Conservation (phyloP, 2,888 invertebrate genomes). For the Taenaris catops region DNA sequence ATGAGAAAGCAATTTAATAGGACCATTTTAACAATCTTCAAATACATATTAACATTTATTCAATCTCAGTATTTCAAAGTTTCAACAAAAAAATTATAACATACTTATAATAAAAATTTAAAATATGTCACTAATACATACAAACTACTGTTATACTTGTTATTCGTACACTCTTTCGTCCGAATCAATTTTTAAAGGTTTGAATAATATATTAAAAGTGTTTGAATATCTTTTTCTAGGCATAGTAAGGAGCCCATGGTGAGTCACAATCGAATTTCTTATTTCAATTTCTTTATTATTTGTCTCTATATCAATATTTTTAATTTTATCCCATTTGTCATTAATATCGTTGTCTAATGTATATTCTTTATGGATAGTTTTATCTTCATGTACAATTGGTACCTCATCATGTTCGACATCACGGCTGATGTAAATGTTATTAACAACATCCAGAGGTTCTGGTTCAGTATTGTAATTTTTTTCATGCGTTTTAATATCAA, state of each 20-base stretch:
- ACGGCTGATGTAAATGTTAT: constrained; percentile 2
- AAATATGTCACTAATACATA: background rate
- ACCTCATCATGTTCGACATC: constrained; percentile 10
- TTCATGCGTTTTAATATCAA: constrained; percentile 10
- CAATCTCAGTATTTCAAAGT: no score
- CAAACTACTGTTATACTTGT: constrained; percentile 2
- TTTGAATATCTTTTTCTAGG: constrained; percentile 23
- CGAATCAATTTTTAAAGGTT: constrained; percentile 22
- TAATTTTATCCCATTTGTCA: constrained; percentile 1
- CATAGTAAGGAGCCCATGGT: constrained; percentile 10
- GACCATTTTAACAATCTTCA: no score
- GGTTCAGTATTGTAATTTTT: background rate
- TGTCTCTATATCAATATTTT: background rate
- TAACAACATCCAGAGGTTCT: background rate
- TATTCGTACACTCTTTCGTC: constrained; percentile 33
- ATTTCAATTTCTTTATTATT: constrained; percentile 7
- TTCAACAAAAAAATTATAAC: no score
- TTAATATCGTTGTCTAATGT: constrained; percentile 1
- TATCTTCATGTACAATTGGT: constrained; percentile 1
- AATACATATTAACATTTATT: no score
- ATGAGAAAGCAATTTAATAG: no score
- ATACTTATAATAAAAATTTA: background rate
- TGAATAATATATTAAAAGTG: constrained; percentile 32
- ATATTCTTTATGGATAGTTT: background rate
- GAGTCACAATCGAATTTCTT: constrained; percentile 12